These are phyloP conservation scores for Platysternon megacephalum DNA, from an alignment of 2,113 vertebrate genomes.

Conservation along the genomic window DNA sequence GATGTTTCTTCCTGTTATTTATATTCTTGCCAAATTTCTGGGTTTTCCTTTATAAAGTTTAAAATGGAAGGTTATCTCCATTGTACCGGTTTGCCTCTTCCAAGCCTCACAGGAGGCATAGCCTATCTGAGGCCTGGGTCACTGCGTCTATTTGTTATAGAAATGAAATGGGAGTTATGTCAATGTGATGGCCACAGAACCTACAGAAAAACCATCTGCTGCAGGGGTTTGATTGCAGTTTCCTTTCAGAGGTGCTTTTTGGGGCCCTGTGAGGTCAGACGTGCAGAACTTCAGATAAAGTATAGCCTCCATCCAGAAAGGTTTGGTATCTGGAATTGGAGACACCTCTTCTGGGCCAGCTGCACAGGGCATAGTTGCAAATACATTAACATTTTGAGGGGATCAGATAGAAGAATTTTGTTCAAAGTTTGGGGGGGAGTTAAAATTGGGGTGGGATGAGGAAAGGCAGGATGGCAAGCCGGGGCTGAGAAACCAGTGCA, in stretches of 20 bases:
- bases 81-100: not conserved
- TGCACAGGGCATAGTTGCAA: not conserved
- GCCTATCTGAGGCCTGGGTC: not conserved
- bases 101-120: not conserved
- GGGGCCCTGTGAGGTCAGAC: not conserved
- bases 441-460: not conserved
- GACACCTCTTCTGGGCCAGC: not conserved
- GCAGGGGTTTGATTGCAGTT: not conserved
- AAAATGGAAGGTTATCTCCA: not conserved
- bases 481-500: not conserved
- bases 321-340: not conserved
- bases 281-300: not conserved
- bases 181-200: not conserved
- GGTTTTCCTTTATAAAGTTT: not conserved
- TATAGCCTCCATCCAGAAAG: not conserved
- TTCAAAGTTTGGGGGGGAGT: not conserved
- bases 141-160: not conserved
- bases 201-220: not conserved
- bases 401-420: not conserved
- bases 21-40: not conserved
- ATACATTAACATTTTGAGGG: not conserved
- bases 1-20: not conserved
- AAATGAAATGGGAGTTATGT: not conserved
- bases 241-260: not conserved
- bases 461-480: not conserved